A percentile compares a stretch with the other conserved stretches of the same genome.
Conservation (phyloP, 2,113 vertebrate species). For the Microcebus ravelobensis region DNA sequence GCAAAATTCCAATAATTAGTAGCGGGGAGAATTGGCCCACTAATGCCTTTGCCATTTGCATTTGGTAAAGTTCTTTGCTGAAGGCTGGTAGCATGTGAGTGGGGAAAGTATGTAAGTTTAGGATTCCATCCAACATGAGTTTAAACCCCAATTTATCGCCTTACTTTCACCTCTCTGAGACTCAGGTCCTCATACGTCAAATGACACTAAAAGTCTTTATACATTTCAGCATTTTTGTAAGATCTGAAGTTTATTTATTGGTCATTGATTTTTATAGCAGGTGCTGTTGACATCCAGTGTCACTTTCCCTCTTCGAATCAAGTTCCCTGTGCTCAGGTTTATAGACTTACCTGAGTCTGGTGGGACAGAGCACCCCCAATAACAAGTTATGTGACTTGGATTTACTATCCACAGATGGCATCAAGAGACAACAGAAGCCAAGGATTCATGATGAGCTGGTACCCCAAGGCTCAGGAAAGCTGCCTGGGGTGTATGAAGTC, state of each 20-base stretch:
- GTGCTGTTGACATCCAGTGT: background rate
- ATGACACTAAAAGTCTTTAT: background rate
- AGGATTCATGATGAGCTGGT: background rate
- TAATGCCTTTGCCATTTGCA: background rate
- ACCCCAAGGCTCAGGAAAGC: background rate
- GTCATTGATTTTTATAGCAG: background rate
- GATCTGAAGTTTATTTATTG: background rate
- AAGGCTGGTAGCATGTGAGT: background rate
- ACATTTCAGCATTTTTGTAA: background rate
- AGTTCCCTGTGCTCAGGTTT: background rate
- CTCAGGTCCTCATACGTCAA: background rate
- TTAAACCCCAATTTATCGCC: background rate
- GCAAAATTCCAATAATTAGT: conserved; percentile 52
- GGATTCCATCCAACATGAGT: background rate
- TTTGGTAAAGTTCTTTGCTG: conserved; percentile 10
- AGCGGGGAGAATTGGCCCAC: background rate
- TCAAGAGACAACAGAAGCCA: background rate
- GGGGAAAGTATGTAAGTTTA: background rate
- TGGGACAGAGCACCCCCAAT: background rate
- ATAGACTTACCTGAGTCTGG: background rate
- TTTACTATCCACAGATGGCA: background rate
- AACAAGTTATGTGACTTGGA: background rate
- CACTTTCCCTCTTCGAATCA: background rate
- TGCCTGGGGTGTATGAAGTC: too few relatives aligned
- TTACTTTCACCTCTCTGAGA: background rate